phyloP scores from a whole-genome alignment of 2,797 vertebrate genomes.

The Chelon labrosus region DNA sequence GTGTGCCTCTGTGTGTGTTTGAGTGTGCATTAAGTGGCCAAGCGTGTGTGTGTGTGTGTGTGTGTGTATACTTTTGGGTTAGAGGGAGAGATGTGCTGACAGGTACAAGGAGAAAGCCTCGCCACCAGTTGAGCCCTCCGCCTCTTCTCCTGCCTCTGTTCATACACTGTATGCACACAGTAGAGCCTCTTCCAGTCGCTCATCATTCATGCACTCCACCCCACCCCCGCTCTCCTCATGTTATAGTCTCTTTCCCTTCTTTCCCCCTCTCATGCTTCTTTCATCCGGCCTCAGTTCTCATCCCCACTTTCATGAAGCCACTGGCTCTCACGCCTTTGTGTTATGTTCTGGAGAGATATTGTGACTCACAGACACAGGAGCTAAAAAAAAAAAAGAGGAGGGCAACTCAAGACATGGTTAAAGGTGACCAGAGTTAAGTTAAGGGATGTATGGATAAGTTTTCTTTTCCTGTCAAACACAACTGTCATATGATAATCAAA shows the following conservation, averaged over 20 bases:
- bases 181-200: constrained; percentile 2
- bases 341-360: not conserved
- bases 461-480: not conserved
- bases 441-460: not conserved
- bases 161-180: not conserved
- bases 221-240: not conserved
- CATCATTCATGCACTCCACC: constrained; percentile 38
- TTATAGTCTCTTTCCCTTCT: not conserved
- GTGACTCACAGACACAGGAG: not conserved
- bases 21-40: not conserved
- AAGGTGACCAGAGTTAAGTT: not conserved
- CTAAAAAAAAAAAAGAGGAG: not conserved
- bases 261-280: not conserved
- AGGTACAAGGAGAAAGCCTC: constrained; percentile 6
- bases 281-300: constrained; percentile 7
- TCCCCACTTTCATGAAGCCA: constrained; percentile 6
- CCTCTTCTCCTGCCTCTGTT: not conserved
- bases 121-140: constrained; percentile 1
- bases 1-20: constrained; percentile 11
- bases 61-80: rapidly evolving
- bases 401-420: not conserved
- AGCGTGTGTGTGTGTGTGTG: not conserved
- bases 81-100: not conserved
- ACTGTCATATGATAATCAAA: too few relatives aligned
- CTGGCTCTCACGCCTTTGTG: constrained; percentile 15